Conservation (phyloP, 2,113 vertebrate species). For the Ictidomys tridecemlineatus region DNA sequence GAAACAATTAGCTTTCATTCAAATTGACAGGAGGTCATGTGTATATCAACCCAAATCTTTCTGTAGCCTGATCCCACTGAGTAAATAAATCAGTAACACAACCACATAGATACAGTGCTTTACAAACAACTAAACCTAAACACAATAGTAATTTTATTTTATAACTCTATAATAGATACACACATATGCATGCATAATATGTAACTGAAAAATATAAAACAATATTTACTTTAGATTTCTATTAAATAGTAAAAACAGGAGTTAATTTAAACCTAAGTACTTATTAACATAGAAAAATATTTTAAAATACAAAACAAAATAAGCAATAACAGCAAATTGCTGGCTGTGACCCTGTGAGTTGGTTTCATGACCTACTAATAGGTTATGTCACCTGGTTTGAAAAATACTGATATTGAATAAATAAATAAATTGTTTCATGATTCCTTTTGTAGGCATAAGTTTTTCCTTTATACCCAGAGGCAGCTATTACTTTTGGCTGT, state of each 20-base stretch:
- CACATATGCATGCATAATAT: not conserved
- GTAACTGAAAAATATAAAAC: slow-evolving; percentile 3
- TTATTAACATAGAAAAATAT: slow-evolving; percentile 8
- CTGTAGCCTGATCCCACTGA: not conserved
- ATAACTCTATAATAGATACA: not conserved
- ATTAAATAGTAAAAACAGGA: not conserved
- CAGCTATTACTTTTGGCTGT: not conserved
- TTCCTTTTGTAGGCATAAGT: not conserved
- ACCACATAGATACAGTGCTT: not conserved
- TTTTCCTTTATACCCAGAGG: not conserved
- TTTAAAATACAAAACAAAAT: not conserved
- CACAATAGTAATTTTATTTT: not conserved
- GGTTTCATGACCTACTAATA: not conserved
- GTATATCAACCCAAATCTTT: not conserved
- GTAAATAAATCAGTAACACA: not conserved
- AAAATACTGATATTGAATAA: not conserved
- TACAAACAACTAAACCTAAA: not conserved
- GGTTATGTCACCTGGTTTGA: not conserved
- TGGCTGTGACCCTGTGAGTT: not conserved
- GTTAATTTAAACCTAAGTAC: slow-evolving; percentile 35
- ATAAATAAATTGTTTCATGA: not conserved
- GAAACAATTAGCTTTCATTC: not conserved
- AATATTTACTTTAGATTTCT: not conserved
- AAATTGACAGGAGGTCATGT: not conserved
- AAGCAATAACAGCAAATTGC: not conserved